These are phyloP conservation scores for Diadophis punctatus DNA, from an alignment of 2,113 vertebrate species.

Conservation along the genomic window DNA sequence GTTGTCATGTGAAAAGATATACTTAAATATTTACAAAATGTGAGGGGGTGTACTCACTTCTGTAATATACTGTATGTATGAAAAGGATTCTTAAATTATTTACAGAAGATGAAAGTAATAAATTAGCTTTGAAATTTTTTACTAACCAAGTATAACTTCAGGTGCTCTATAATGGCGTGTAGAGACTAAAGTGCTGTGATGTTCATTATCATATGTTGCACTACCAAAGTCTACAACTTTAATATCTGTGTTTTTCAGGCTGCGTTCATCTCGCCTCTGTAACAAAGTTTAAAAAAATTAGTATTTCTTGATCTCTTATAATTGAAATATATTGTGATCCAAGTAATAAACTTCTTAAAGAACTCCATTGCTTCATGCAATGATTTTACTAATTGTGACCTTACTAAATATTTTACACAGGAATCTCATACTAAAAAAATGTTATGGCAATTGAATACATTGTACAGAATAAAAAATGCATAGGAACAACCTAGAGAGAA, in stretches of 20 bases:
- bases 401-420: neutral
- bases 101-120: neutral
- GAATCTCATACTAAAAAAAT: neutral
- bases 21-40: no score
- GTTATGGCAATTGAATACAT: neutral
- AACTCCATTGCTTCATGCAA: neutral
- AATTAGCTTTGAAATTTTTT: neutral
- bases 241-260: constrained; percentile 85
- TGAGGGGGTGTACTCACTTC: no score
- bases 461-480: neutral
- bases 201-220: constrained; percentile 92
- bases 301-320: neutral
- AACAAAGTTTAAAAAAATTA: constrained; percentile 15
- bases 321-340: neutral
- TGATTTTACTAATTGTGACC: neutral
- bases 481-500: neutral
- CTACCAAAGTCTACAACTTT: constrained; percentile 97
- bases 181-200: constrained; percentile 94
- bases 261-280: constrained; percentile 90
- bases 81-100: neutral
- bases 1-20: no score
- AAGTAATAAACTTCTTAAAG: neutral
- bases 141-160: constrained; percentile 91
- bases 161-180: constrained; percentile 95
- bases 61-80: neutral